A percentile compares a stretch with the other conserved stretches of the same genome.
These are phyloP conservation scores for Drosophila anomelani DNA, from an alignment of 2,888 invertebrate species.

Conservation along the genomic window DNA sequence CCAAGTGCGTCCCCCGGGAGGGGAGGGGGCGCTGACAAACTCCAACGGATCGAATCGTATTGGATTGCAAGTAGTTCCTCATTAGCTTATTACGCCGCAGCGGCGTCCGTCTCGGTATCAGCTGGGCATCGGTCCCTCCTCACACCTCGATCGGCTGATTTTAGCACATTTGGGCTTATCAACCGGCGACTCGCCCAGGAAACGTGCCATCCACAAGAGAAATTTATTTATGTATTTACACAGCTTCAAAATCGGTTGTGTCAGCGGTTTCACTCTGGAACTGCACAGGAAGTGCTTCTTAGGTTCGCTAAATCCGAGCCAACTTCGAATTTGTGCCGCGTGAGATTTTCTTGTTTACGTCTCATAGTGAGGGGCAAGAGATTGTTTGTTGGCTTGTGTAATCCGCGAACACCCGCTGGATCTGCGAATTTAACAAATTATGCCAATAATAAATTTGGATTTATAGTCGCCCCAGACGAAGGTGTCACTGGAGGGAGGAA, in stretches of 20 bases:
- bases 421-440: constrained; percentile 53
- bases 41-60: constrained; percentile 4
- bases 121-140: constrained; percentile 19
- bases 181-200: background rate
- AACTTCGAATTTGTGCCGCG: constrained; percentile 17
- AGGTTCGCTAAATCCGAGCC: constrained; percentile 13
- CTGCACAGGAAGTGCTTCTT: constrained; percentile 40
- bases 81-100: constrained; percentile 20
- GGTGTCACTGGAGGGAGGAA: constrained; percentile 17
- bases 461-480: constrained; percentile 37
- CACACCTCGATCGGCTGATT: constrained; percentile 17
- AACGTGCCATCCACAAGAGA: constrained; percentile 5
- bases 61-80: constrained; percentile 7
- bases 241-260: background rate
- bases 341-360: constrained; percentile 28
- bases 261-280: constrained; percentile 9
- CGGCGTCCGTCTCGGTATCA: constrained; percentile 29
- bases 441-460: constrained; percentile 60
- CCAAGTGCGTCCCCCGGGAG: constrained; percentile 24
- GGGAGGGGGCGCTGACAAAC: constrained; percentile 2
- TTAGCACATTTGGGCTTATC: constrained; percentile 35
- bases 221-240: background rate
- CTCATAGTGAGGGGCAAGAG: constrained; percentile 9
- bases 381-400: constrained; percentile 50
- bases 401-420: constrained; percentile 33